phyloP scores from a whole-genome alignment of 2,888 invertebrate species.

The Dermolepida albohirtum region DNA sequence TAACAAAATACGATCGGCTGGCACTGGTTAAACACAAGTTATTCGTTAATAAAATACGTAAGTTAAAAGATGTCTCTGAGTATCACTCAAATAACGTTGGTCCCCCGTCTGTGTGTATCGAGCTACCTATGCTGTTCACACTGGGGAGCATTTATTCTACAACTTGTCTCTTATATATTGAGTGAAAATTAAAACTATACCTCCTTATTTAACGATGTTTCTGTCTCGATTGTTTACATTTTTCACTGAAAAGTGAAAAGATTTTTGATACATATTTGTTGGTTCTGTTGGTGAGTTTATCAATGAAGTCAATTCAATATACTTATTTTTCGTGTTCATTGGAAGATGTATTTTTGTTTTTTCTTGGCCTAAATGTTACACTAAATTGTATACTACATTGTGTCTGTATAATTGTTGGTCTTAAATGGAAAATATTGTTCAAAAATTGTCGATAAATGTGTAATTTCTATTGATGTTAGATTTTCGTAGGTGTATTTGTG shows the following conservation, averaged over 20 bases:
- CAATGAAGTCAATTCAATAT: neutral
- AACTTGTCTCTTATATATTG: slow-evolving; percentile 75
- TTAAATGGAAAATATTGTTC: slow-evolving; percentile 4
- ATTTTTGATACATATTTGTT: neutral
- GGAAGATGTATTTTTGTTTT: neutral
- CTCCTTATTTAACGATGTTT: slow-evolving; percentile 19
- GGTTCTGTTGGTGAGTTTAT: neutral
- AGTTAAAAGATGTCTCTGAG: slow-evolving; percentile 60
- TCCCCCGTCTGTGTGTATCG: slow-evolving; percentile 65
- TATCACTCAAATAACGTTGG: slow-evolving; percentile 14
- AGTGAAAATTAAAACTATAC: slow-evolving; percentile 62
- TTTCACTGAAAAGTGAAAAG: neutral
- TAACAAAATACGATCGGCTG: slow-evolving; percentile 57
- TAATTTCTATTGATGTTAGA: slow-evolving; percentile 29
- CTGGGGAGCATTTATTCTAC: slow-evolving; percentile 76
- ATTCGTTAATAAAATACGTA: slow-evolving; percentile 68
- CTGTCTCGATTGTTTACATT: neutral
- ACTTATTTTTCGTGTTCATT: neutral
- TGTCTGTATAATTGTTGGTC: neutral
- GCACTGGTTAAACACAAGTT: slow-evolving; percentile 68
- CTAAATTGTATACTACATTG: neutral
- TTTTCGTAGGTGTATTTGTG: too few species aligned
- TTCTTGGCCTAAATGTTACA: slow-evolving; percentile 3
- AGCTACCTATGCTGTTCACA: slow-evolving; percentile 74
- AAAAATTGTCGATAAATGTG: slow-evolving; percentile 23